Evolutionary conservation across 2,888 invertebrate species (phyloP), one percentile per base, ranked within the genome.

Genomic region (Rhingia rostrata): DNA sequence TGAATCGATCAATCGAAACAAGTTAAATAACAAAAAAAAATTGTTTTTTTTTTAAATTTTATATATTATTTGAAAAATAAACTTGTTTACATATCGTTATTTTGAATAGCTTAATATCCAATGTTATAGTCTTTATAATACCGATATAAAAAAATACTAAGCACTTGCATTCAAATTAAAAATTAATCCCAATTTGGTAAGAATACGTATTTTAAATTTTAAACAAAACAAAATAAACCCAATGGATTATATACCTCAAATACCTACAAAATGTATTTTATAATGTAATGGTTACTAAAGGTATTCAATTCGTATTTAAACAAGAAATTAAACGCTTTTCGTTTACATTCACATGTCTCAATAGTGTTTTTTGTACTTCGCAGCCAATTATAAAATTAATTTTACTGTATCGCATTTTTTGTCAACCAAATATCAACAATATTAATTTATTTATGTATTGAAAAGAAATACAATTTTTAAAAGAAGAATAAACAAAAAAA

Each of bases 401-500:
- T 63, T 70, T 60, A 39, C 43, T 77, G 37, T 37, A 63, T 64
- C 35, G 58, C 58, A 70, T 56, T 54, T 14, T 63, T 69, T 61
- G 35, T 75, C 45, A 83, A 74, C 22, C 45, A 74, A 83, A 74
- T 70, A 73, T 41, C 39, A 66, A 74, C 60, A 75, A 61, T 54
- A 61, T 12, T 33, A 66, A 70, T 53, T 70, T 35, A 35, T 53
- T 74, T 66, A 70, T 70, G 49, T 12, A 72, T 60, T 47, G 45
- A 81, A 61, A 64, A 73, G 79, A 63, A 75, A 80, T 58, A 43
- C n/a, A 83, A 67, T 47, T 45, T 54, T 47, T 32, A 72, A 74
- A 60, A 74, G 61, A 73, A 58, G 37, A 56, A 79, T 79, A 87
- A 88, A 79, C 80, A 87, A 88, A 91, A 90, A 90, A 91, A 89